Evolutionary conservation across 2,888 invertebrate genomes (phyloP).

Genomic region (Drosophila picticornis): DNA sequence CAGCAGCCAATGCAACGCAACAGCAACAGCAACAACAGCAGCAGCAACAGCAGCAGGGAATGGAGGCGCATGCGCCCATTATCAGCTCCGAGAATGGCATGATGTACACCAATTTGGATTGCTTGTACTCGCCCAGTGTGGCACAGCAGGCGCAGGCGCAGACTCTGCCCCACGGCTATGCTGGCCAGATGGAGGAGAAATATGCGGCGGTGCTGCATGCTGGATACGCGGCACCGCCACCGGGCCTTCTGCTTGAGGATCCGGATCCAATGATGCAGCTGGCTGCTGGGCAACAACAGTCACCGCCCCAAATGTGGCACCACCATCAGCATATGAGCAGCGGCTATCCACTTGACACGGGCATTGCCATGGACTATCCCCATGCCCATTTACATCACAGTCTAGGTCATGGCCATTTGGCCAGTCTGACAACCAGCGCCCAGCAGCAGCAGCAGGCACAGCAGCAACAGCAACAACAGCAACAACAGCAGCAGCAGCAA

Average conservation of each 20-base stretch:
- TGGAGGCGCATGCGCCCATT: constrained; percentile 87
- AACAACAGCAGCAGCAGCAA: constrained; percentile 58
- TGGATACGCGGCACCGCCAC: constrained; percentile 85
- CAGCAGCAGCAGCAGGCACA: constrained; percentile 60
- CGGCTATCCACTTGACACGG: constrained; percentile 65
- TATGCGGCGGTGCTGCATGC: constrained; percentile 87
- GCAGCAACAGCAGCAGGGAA: constrained; percentile 39
- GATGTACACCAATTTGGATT: constrained; percentile 95
- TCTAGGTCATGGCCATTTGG: constrained; percentile 70
- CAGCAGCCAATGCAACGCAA: constrained; percentile 70
- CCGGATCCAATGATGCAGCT: constrained; percentile 82
- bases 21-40: constrained; percentile 58
- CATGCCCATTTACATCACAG: constrained; percentile 83
- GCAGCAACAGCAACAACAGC: constrained; percentile 48
- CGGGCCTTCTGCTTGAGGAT: constrained; percentile 78
- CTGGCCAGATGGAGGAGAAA: constrained; percentile 81
- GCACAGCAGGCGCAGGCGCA: constrained; percentile 53
- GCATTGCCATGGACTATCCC: constrained; percentile 76
- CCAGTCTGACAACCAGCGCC: constrained; percentile 60
- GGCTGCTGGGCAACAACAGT: constrained; percentile 70
- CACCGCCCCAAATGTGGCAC: constrained; percentile 80
- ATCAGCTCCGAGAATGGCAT: constrained; percentile 94
- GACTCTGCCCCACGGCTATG: constrained; percentile 67
- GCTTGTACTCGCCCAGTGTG: constrained; percentile 86
- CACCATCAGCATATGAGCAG: constrained; percentile 80